These are phyloP conservation scores for Hystrix brachyura DNA, from an alignment of 2,113 vertebrate genomes.

Conservation along the genomic window DNA sequence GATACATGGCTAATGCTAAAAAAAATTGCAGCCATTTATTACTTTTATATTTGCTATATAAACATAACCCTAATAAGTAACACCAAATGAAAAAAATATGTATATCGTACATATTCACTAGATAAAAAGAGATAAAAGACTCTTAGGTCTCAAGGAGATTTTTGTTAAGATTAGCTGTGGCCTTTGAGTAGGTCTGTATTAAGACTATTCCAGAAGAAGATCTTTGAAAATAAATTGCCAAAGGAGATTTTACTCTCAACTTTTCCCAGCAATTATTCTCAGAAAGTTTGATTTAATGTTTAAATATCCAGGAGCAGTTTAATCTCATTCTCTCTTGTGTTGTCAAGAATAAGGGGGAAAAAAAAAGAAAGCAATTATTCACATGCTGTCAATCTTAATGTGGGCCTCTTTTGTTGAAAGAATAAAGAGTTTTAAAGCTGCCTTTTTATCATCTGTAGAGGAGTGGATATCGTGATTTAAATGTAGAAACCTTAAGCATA, in stretches of 20 bases:
- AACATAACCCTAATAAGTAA: slow-evolving; percentile 55
- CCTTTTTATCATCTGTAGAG: slow-evolving; percentile 55
- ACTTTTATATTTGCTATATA: slow-evolving; percentile 47
- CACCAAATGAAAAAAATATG: neutral
- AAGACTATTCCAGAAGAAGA: slow-evolving; percentile 56
- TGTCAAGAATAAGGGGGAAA: slow-evolving; percentile 50
- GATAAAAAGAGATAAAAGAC: slow-evolving; percentile 63
- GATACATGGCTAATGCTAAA: neutral
- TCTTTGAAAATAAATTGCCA: slow-evolving; percentile 72
- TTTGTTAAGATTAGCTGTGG: slow-evolving; percentile 58
- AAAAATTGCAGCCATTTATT: neutral
- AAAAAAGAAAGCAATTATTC: slow-evolving; percentile 64
- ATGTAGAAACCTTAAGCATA: slow-evolving; percentile 26
- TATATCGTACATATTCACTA: slow-evolving; percentile 22
- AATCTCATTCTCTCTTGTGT: slow-evolving; percentile 67
- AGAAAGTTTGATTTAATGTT: slow-evolving; percentile 72
- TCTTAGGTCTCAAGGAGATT: slow-evolving; percentile 61
- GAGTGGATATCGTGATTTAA: slow-evolving; percentile 33
- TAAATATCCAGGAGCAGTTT: slow-evolving; percentile 72
- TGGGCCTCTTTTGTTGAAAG: slow-evolving; percentile 47
- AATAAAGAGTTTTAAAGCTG: slow-evolving; percentile 65
- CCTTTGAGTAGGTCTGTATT: slow-evolving; percentile 35
- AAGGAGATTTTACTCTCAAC: slow-evolving; percentile 58
- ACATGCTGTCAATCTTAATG: slow-evolving; percentile 62
- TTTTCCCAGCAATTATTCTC: slow-evolving; percentile 75